phyloP scores from a whole-genome alignment of 2,797 vertebrate genomes.

The Pangasius krempfi region DNA sequence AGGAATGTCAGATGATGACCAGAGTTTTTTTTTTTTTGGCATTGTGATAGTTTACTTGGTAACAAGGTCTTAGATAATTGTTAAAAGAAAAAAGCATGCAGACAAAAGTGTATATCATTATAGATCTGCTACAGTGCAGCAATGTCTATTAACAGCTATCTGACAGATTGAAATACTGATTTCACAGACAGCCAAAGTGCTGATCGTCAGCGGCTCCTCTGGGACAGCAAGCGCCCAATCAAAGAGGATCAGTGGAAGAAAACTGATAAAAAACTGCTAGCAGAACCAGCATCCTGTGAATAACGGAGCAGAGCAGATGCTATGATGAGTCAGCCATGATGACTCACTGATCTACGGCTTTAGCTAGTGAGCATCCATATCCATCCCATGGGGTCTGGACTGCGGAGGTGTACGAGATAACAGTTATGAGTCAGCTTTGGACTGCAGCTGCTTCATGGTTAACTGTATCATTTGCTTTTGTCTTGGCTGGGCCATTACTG shows the following conservation, averaged over 20 bases:
- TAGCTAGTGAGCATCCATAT: slow-evolving; percentile 20
- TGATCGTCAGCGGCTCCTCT: slow-evolving; percentile 1
- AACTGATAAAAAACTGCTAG: neutral
- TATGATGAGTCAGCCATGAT: slow-evolving; percentile 50
- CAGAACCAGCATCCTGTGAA: slow-evolving; percentile 17
- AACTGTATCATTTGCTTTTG: neutral
- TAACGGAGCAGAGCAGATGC: slow-evolving; percentile 23
- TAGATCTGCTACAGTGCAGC: slow-evolving; percentile 7
- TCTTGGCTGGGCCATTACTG: neutral
- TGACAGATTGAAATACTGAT: slow-evolving; percentile 61
- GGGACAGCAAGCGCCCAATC: slow-evolving; percentile 14
- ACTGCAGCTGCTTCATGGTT: neutral
- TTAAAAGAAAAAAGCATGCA: neutral
- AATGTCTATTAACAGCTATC: slow-evolving; percentile 16
- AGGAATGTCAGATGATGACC: no score
- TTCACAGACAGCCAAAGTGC: slow-evolving; percentile 55
- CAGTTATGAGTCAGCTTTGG: slow-evolving; percentile 20
- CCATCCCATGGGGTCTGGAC: neutral
- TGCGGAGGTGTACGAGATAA: slow-evolving; percentile 33
- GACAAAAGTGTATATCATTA: neutral
- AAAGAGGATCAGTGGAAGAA: neutral
- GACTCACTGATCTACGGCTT: slow-evolving; percentile 45
- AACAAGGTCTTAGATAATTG: neutral
- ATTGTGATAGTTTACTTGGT: neutral
- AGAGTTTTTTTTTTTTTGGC: neutral